Conservation (phyloP, 2,888 invertebrate species). For the Orthosia incerta region DNA sequence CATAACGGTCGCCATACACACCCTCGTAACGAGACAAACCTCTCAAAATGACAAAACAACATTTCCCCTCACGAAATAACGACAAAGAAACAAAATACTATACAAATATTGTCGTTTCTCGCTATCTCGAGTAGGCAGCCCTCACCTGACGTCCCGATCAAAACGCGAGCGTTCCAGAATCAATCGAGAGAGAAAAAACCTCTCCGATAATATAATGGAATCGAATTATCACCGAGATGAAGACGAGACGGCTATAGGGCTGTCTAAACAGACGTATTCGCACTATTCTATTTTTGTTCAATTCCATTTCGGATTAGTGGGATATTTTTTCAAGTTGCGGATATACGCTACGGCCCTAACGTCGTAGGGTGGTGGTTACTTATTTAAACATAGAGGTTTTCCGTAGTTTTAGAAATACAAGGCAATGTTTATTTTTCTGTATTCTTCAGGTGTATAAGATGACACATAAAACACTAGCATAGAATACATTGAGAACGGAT, state of each 20-base stretch:
- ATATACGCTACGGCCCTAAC: constrained; percentile 30
- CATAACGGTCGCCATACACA: constrained; percentile 19
- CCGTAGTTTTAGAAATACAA: not conserved
- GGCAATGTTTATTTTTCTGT: not conserved
- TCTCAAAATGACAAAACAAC: constrained; percentile 53
- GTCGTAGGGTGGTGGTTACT: constrained; percentile 9
- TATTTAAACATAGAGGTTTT: constrained; percentile 15
- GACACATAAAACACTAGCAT: not conserved
- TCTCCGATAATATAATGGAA: constrained; percentile 86
- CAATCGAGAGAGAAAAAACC: constrained; percentile 86
- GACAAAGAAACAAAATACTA: constrained; percentile 69
- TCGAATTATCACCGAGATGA: constrained; percentile 89
- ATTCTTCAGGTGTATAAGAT: not conserved
- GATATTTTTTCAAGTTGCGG: constrained; percentile 48
- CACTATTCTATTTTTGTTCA: constrained; percentile 45
- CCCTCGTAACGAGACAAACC: constrained; percentile 8
- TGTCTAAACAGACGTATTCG: constrained; percentile 53
- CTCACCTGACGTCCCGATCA: constrained; percentile 77
- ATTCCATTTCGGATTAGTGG: constrained; percentile 42
- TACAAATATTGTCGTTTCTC: constrained; percentile 78
- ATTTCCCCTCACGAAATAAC: constrained; percentile 37
- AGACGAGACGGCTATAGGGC: constrained; percentile 77
- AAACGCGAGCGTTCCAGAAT: constrained; percentile 75
- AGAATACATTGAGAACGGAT: not conserved
- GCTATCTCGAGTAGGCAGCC: constrained; percentile 56